Evolutionary conservation across 2,888 invertebrate species (phyloP).

Genomic region (Megamerina dolium): DNA sequence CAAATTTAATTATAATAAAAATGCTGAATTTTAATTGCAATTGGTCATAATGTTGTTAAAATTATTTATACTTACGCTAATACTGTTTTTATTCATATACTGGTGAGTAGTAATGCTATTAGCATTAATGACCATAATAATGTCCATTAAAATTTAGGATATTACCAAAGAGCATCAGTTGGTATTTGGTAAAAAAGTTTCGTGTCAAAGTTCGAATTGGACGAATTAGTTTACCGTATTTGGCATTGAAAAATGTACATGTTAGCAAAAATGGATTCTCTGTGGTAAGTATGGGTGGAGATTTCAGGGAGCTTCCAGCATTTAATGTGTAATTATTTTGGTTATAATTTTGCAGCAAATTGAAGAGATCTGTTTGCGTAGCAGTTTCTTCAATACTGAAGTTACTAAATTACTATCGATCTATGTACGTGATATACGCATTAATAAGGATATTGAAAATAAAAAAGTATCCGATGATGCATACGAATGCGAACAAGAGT

Average conservation of each 20-base stretch:
- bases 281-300: constrained; percentile 63
- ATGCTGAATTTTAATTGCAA: no score
- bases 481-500: not conserved
- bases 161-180: constrained; percentile 69
- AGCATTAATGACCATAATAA: no score
- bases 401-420: constrained; percentile 78
- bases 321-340: no score
- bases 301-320: no score
- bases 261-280: constrained; percentile 73
- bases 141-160: no score
- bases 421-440: constrained; percentile 71
- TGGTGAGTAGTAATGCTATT: constrained; percentile 42
- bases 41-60: constrained; percentile 35
- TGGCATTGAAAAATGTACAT: constrained; percentile 70
- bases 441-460: constrained; percentile 68
- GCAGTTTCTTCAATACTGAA: constrained; percentile 83
- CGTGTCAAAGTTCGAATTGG: constrained; percentile 75
- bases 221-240: constrained; percentile 71
- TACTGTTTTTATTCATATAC: constrained; percentile 37
- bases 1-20: no score
- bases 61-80: constrained; percentile 30
- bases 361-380: constrained; percentile 76
- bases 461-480: constrained; percentile 29
- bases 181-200: constrained; percentile 73
- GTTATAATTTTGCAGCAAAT: constrained; percentile 59